phyloP scores from a whole-genome alignment of 2,113 vertebrate genomes.

The Ictalurus punctatus region DNA sequence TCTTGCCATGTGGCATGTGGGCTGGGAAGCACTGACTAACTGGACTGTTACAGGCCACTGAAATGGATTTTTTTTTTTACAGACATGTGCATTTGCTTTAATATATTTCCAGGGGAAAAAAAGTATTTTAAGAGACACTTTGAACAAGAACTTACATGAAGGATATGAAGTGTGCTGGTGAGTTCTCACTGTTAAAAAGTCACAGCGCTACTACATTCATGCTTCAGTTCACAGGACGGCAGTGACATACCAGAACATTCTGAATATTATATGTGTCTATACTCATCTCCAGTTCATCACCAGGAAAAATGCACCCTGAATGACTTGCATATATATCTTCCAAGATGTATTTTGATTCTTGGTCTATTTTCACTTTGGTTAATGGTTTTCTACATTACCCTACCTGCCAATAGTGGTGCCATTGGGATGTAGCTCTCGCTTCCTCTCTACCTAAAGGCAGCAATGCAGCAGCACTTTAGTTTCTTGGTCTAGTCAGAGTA shows the following conservation, averaged over 20 bases:
- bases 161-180: neutral
- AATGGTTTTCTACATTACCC: neutral
- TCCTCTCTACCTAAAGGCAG: neutral
- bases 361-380: neutral
- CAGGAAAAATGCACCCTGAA: neutral
- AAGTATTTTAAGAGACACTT: neutral
- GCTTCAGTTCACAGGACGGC: neutral
- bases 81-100: neutral
- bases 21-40: conserved; percentile 9
- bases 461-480: neutral
- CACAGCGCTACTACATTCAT: neutral
- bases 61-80: neutral
- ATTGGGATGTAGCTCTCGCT: neutral
- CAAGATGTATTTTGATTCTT: neutral
- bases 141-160: neutral
- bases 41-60: neutral
- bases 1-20: conserved; percentile 11
- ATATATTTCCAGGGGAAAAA: neutral
- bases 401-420: neutral
- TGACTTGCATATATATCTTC: neutral
- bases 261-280: neutral
- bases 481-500: neutral
- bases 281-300: neutral
- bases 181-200: neutral
- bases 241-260: neutral